Conservation (phyloP, 2,113 vertebrate species). For the Ciconia boyciana region DNA sequence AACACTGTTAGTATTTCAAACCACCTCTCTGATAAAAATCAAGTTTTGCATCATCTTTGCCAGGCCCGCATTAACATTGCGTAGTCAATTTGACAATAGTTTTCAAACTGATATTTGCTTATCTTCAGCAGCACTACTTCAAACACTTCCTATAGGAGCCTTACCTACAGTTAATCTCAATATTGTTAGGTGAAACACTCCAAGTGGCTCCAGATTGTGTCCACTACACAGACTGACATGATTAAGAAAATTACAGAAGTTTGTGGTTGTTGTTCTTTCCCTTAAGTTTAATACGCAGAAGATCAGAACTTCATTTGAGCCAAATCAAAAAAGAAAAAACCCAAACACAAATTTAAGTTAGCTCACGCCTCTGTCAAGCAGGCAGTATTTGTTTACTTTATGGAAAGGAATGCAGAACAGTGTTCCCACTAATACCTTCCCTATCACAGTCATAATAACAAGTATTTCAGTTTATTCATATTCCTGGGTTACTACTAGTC, state of each 20-base stretch:
- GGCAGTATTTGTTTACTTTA: neutral
- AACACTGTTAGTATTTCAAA: neutral
- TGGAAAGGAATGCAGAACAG: neutral
- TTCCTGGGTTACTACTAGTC: neutral
- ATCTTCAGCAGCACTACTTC: neutral
- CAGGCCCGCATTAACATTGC: neutral
- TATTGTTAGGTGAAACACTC: neutral
- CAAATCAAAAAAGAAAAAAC: neutral
- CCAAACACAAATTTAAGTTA: neutral
- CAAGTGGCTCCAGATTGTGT: neutral
- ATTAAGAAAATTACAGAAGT: neutral
- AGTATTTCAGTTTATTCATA: neutral
- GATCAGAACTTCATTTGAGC: neutral
- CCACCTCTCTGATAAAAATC: neutral
- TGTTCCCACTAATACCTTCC: neutral
- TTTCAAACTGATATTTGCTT: neutral
- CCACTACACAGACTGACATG: neutral
- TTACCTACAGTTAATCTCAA: neutral
- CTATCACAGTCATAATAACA: neutral
- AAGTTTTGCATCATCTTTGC: neutral
- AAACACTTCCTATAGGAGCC: neutral
- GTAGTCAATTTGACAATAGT: neutral
- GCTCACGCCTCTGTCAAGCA: neutral
- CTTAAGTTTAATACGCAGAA: neutral
- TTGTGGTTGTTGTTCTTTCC: neutral